Percentiles rank a stretch among this genome's conserved stretches.
Conservation (phyloP, 2,113 vertebrate species). For the Cephalopterus ornatus region DNA sequence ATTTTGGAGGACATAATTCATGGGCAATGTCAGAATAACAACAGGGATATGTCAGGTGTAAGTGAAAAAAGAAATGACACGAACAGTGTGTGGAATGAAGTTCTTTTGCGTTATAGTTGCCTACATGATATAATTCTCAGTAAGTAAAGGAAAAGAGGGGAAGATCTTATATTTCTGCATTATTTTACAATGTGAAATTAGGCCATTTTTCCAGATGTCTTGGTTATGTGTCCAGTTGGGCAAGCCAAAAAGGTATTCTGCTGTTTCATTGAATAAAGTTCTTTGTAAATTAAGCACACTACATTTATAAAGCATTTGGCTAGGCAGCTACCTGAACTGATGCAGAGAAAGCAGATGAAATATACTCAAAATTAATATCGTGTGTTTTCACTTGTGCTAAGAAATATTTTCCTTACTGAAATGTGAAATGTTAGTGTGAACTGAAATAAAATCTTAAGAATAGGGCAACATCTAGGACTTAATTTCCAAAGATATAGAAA, state of each 20-base stretch:
- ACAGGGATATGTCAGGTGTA: neutral
- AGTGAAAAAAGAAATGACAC: neutral
- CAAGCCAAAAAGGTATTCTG: slow-evolving; percentile 37
- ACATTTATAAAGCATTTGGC: slow-evolving; percentile 30
- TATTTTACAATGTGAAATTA: slow-evolving; percentile 37
- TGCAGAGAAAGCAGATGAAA: slow-evolving; percentile 15
- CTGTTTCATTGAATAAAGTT: slow-evolving; percentile 42
- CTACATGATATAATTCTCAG: neutral
- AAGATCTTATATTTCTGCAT: neutral
- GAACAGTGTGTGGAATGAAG: neutral
- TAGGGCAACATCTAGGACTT: neutral
- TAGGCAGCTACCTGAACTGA: slow-evolving; percentile 29
- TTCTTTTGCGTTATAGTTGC: neutral
- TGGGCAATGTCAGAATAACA: neutral
- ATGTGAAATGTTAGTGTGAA: neutral
- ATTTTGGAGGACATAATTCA: neutral
- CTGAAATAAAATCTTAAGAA: neutral
- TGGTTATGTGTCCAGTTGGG: neutral
- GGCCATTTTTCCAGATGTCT: slow-evolving; percentile 62
- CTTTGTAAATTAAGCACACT: slow-evolving; percentile 31
- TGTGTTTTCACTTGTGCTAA: neutral
- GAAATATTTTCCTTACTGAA: slow-evolving; percentile 16
- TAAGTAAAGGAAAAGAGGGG: slow-evolving; percentile 1
- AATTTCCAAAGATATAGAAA: neutral
- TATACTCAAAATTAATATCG: neutral